A percentile compares a stretch with the other conserved stretches of the same genome.
phyloP scores from a whole-genome alignment of 2,113 vertebrate genomes.

The Ageneiosus marmoratus region DNA sequence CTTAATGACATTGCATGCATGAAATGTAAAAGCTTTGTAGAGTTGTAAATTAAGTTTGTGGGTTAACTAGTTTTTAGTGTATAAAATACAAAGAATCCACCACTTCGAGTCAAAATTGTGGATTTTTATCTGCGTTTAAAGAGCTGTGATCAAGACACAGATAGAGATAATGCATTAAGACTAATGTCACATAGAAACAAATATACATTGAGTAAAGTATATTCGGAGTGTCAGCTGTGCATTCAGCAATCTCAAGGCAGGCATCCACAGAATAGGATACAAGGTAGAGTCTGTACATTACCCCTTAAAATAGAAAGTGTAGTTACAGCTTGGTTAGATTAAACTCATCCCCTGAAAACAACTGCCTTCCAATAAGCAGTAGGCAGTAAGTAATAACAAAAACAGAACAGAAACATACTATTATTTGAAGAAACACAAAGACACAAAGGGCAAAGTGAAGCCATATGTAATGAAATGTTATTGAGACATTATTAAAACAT shows the following conservation, averaged over 20 bases:
- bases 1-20: conserved; percentile 57
- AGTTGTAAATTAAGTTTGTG: conserved; percentile 40
- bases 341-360: conserved; percentile 71
- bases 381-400: conserved; percentile 62
- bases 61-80: conserved; percentile 8
- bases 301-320: conserved; percentile 71
- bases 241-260: conserved; percentile 68
- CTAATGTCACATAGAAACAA: conserved; percentile 61
- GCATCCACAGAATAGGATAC: conserved; percentile 64
- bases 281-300: conserved; percentile 70
- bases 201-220: conserved; percentile 71
- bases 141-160: conserved; percentile 56
- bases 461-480: conserved; percentile 29
- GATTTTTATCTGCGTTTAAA: conserved; percentile 46
- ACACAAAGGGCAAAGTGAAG: conserved; percentile 27
- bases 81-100: conserved; percentile 40
- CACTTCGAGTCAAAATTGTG: conserved; percentile 27
- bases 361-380: conserved; percentile 61
- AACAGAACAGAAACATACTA: conserved; percentile 68
- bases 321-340: conserved; percentile 66
- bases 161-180: conserved; percentile 54
- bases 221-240: conserved; percentile 63
- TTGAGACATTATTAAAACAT: background rate
- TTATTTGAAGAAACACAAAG: conserved; percentile 61
- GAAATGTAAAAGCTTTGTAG: conserved; percentile 52